Base-by-base conservation (phyloP, 2,113 vertebrate genomes). In the Cyanocitta stelleri region DNA sequence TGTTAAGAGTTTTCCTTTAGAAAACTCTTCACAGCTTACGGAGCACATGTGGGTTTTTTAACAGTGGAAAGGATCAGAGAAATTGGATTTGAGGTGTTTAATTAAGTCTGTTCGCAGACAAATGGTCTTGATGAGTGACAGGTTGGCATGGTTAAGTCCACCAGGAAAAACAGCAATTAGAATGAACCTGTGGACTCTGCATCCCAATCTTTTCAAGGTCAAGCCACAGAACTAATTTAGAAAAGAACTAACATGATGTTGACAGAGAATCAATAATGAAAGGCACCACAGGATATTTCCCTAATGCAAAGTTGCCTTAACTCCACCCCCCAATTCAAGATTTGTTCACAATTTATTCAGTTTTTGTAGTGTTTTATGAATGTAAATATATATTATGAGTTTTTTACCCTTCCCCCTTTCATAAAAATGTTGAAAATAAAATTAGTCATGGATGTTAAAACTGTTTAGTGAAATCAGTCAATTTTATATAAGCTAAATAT, bases 61-160 rank as follows among this genome's bases (percentile, higher is more conserved):
- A 81, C 73, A 84, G 86, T 95, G 76, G 75, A 85, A 93, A 95
- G 56, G 84, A 97, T 97, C 95, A 96, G 97, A 90, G 87, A 95
- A 97, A 97, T 97, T 98, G 93, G 91, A 96, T 97, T 97, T 95
- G 96, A 97, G 97, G 96, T 96, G 95, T 97, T 98, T 98, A 98
- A 98, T 98, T 97, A 97, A 98, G 94, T 97, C 96, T 95, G 92
- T 96, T 98, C 96, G 95, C 91, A 97, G 96, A 97, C 92, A 98
- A 98, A 97, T 96, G 91, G 78, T 96, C 90, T 85, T 85, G 87
- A 80, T 97, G 97, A 98, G 85, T 97, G 97, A 49, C 96, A 97
- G 93, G 83, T 82, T 97, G 90, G 93, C 59, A n/a, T 89, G 75
- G 58, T 85, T 58, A 54, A 97, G 94, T 97, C 96, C 97, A 97